A percentile compares a stretch with the other conserved stretches of the same genome.
Conservation (phyloP, 2,797 vertebrate genomes). For the Dallia pectoralis region DNA sequence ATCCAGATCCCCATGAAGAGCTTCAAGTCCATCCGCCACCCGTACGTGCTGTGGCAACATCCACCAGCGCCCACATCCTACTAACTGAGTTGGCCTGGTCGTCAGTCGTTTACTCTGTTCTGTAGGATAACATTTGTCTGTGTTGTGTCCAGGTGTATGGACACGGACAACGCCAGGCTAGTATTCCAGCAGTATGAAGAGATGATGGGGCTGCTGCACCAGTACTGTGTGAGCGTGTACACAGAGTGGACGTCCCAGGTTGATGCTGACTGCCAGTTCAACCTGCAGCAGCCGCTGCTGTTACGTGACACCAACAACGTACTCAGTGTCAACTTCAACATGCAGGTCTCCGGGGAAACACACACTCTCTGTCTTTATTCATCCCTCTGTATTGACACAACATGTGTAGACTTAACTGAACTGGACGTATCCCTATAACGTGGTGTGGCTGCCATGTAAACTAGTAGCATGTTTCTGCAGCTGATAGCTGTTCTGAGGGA, state of each 20-base stretch:
- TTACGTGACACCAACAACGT: slow-evolving; percentile 32
- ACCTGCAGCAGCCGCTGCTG: slow-evolving; percentile 74
- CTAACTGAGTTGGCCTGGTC: not conserved
- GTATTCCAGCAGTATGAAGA: slow-evolving; percentile 62
- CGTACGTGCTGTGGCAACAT: slow-evolving; percentile 58
- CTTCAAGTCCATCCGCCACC: slow-evolving; percentile 61
- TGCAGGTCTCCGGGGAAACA: slow-evolving; percentile 54
- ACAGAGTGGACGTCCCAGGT: slow-evolving; percentile 55
- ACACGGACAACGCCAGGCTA: slow-evolving; percentile 49
- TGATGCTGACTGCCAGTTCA: slow-evolving; percentile 67
- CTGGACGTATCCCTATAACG: not conserved
- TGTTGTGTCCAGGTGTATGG: slow-evolving; percentile 56
- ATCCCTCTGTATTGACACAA: not conserved
- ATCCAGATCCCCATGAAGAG: slow-evolving; percentile 56
- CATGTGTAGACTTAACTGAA: not conserved
- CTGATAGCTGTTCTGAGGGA: slow-evolving; percentile 69
- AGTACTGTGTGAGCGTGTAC: slow-evolving; percentile 44
- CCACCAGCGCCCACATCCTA: not conserved
- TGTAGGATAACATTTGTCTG: not conserved
- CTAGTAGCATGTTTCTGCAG: slow-evolving; percentile 45
- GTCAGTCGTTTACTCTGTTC: not conserved
- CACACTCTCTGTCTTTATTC: not conserved
- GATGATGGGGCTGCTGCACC: slow-evolving; percentile 61
- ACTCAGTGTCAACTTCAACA: slow-evolving; percentile 72
- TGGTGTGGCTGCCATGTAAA: not conserved